Percentiles rank a stretch among this genome's conserved stretches.
phyloP scores from a whole-genome alignment of 2,888 invertebrate genomes.

The Cataglyphis altisquamis region DNA sequence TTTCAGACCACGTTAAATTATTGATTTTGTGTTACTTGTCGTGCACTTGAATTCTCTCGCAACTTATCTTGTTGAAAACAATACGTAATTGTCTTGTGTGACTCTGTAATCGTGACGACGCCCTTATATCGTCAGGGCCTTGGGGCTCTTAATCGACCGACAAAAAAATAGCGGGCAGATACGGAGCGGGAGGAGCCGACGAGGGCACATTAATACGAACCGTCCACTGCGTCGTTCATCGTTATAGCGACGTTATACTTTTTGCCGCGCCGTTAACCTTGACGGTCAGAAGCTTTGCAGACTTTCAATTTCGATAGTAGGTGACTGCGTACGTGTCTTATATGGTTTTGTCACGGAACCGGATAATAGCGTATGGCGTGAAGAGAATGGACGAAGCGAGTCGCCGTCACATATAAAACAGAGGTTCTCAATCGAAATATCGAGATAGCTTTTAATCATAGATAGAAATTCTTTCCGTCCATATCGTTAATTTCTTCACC shows the following conservation, averaged over 20 bases:
- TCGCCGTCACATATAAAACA: neutral
- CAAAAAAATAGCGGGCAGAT: conserved; percentile 47
- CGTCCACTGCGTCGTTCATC: conserved; percentile 53
- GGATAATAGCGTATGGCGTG: conserved; percentile 47
- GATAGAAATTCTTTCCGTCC: neutral
- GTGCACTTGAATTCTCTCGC: conserved; percentile 15
- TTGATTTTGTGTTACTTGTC: neutral
- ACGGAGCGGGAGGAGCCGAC: conserved; percentile 23
- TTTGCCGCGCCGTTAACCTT: conserved; percentile 62
- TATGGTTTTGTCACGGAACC: conserved; percentile 68
- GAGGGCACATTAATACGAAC: conserved; percentile 59
- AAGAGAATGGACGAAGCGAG: conserved; percentile 19
- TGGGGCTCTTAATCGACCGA: conserved; percentile 45
- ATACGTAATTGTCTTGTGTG: conserved; percentile 44
- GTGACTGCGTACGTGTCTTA: conserved; percentile 56
- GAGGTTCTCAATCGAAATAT: conserved; percentile 12
- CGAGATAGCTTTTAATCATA: neutral
- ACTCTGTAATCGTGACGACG: conserved; percentile 21
- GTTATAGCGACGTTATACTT: conserved; percentile 53
- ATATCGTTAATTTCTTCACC: neutral
- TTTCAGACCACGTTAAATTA: neutral
- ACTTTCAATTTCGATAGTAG: conserved; percentile 56
- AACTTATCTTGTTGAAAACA: conserved; percentile 30
- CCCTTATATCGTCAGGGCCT: conserved; percentile 29
- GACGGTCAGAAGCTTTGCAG: conserved; percentile 64